Evolutionary conservation across 2,797 vertebrate genomes (phyloP).

Genomic region (Thalassophryne amazonica): DNA sequence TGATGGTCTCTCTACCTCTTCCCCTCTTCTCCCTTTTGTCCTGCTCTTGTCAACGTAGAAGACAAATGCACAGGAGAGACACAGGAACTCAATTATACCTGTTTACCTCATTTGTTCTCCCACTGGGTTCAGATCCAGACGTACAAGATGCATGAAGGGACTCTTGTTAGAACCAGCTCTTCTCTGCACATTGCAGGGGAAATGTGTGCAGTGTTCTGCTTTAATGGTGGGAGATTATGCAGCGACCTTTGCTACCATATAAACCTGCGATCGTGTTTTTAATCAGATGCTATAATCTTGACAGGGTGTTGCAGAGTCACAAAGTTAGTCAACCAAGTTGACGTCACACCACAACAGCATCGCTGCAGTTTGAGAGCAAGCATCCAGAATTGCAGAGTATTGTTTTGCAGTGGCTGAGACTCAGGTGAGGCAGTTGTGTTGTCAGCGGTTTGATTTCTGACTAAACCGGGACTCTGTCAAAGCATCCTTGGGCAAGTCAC

Average conservation of each 20-base stretch:
- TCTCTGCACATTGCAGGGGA: slow-evolving; percentile 1
- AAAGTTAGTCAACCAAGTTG: no score
- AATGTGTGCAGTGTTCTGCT: background rate
- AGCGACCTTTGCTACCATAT: no score
- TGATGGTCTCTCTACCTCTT: slow-evolving; percentile 23
- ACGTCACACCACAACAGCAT: no score
- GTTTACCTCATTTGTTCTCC: slow-evolving; percentile 48
- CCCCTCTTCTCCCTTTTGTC: background rate
- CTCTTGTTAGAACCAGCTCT: slow-evolving; percentile 29
- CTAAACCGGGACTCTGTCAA: no score
- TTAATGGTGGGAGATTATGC: no score
- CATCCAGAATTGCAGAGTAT: no score
- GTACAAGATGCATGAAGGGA: slow-evolving; percentile 33
- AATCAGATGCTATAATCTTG: background rate
- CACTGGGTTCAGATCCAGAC: slow-evolving; percentile 42
- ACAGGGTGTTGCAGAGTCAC: no score
- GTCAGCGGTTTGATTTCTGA: no score
- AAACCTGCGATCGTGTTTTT: background rate
- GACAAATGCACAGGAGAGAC: slow-evolving; percentile 30
- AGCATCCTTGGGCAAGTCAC: no score
- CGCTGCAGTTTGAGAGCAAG: no score
- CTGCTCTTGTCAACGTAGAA: slow-evolving; percentile 9
- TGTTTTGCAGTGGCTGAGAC: no score
- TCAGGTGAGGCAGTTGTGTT: no score
- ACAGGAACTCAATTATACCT: slow-evolving; percentile 67